Percentiles rank a stretch among this genome's conserved stretches.
These are phyloP conservation scores for Pituophis catenifer DNA, from an alignment of 2,113 vertebrate species.

Conservation along the genomic window DNA sequence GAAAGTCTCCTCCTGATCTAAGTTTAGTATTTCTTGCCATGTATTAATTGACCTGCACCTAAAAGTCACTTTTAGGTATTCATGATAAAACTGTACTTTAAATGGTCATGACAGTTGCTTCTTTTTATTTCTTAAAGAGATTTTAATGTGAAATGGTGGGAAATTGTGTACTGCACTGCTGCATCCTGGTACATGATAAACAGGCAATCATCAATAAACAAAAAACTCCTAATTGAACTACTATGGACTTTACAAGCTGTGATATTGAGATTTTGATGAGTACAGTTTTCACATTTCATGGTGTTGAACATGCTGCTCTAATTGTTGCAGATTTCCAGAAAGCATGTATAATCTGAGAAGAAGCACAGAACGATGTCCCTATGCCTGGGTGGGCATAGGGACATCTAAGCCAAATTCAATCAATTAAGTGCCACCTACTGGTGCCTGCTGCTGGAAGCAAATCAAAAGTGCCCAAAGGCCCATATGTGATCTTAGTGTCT, in stretches of 20 bases:
- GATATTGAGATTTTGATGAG: background rate
- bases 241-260: background rate
- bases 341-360: background rate
- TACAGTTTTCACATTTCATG: background rate
- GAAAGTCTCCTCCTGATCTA: background rate
- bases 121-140: background rate
- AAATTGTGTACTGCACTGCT: background rate
- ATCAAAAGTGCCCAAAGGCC: background rate
- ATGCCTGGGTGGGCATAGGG: background rate
- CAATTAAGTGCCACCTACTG: constrained; percentile 4
- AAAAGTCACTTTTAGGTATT: background rate
- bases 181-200: background rate
- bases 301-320: background rate
- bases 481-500: background rate
- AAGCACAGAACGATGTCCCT: background rate
- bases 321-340: background rate
- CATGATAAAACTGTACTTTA: background rate
- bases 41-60: background rate
- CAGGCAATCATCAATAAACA: background rate
- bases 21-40: background rate
- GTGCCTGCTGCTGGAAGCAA: background rate
- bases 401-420: background rate
- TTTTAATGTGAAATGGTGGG: background rate
- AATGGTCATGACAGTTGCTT: too few relatives aligned
- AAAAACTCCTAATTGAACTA: background rate